A percentile compares a stretch with the other conserved stretches of the same genome.
Evolutionary conservation across 2,888 invertebrate species (phyloP).

Genomic region (Drosophila paucipuncta): DNA sequence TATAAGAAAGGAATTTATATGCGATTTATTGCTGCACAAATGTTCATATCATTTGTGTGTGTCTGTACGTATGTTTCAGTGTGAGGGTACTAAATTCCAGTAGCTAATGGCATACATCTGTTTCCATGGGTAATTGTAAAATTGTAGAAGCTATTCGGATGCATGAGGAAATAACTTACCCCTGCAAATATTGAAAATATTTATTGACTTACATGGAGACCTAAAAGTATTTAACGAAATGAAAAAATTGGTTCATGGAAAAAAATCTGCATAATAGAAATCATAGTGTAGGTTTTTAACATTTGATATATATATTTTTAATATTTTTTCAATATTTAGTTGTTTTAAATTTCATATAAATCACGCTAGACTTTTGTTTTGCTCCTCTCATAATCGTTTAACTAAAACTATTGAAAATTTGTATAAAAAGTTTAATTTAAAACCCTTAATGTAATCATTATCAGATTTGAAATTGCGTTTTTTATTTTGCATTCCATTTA

Average conservation of each 20-base stretch:
- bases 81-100: background rate
- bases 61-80: background rate
- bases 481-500: background rate
- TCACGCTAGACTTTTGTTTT: background rate
- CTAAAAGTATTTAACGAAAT: background rate
- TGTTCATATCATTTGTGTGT: background rate
- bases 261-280: background rate
- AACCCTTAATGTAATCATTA: background rate
- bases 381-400: no score
- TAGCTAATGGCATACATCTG: constrained; percentile 24
- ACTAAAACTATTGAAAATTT: background rate
- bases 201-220: background rate
- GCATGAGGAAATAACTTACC: background rate
- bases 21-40: constrained; percentile 24
- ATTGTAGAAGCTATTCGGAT: background rate
- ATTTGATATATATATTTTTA: background rate
- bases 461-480: constrained; percentile 6
- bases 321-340: background rate
- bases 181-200: background rate
- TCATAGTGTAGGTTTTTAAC: no score
- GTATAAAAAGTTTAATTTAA: background rate
- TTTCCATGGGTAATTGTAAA: constrained; percentile 17
- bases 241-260: background rate
- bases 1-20: constrained; percentile 44
- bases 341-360: background rate